Evolutionary conservation across 2,888 invertebrate genomes (phyloP), one percentile per base, ranked within the genome.

Genomic region (Drosophila melanosoma): DNA sequence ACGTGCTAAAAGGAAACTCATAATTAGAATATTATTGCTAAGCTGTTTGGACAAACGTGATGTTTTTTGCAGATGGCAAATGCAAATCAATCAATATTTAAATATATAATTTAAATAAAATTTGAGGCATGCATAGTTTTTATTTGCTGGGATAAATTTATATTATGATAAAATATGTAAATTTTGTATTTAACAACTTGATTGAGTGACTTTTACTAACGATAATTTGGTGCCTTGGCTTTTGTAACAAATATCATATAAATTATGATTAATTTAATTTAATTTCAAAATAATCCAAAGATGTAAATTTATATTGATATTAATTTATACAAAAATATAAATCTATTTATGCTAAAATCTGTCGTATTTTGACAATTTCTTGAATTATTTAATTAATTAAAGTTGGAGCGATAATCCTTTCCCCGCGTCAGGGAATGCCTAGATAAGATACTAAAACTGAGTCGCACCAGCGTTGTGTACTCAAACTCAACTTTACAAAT

Each of bases 21-120:
- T 71, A 71, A 71, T 70, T 71, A 53, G 70, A 71, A 70, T 62
- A 71, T 59, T 48, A 69, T 70, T 54, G 62, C 48, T 26, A 26
- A 63, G 53, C 45, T 52, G 45, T 33, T 10, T 57, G 17, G 23
- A 36, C 45, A 48, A 54, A 70, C 54, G 48, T 70, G 63, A 59
- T 29, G 35, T 20, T 63, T 57, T 63, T 49, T 5, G 49, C 26
- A 10, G 48, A 17, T 23, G 26, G 26, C 26, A 26, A 17, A 17
- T 26, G 49, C 49, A 15, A 15, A 45, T 23, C 15, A 23, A 8
- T 15, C 20, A n/a, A n/a, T n/a, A 23, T 23, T 15, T 15, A 45
- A 45, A 7, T 12, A 7, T 23, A 8, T 45, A 0, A 49, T 26
- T 17, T 26, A 17, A 23, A 26, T 49, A 17, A 26, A 23, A 26